phyloP scores from a whole-genome alignment of 2,888 invertebrate species.

The Argynnis bischoffii region DNA sequence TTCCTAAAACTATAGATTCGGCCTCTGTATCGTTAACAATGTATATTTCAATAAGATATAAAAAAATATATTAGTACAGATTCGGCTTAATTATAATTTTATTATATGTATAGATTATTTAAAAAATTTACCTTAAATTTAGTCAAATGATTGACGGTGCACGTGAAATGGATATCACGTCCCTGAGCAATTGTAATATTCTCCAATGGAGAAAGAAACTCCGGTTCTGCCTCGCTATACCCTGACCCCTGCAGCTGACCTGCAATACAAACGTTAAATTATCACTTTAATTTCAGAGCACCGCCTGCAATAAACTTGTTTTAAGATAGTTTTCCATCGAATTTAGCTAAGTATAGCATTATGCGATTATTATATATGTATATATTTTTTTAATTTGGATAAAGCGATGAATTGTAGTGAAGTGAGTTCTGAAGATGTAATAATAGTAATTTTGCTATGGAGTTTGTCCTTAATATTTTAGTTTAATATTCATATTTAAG shows the following conservation, averaged over 20 bases:
- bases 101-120: too few relatives aligned
- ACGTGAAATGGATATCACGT: conserved; percentile 93
- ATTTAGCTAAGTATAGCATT: conserved; percentile 34
- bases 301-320: conserved; percentile 41
- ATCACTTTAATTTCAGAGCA: conserved; percentile 46
- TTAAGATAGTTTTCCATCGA: conserved; percentile 38
- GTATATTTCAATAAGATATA: too few relatives aligned
- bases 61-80: too few relatives aligned
- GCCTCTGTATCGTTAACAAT: too few relatives aligned
- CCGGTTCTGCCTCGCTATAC: conserved; percentile 82
- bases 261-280: conserved; percentile 44
- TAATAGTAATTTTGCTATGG: too few relatives aligned
- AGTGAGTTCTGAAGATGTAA: too few relatives aligned
- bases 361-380: not conserved
- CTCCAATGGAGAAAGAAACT: conserved; percentile 91
- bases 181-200: conserved; percentile 94
- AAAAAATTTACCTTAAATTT: conserved; percentile 87
- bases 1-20: too few relatives aligned
- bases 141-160: conserved; percentile 93
- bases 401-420: too few relatives aligned
- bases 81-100: too few relatives aligned
- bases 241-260: conserved; percentile 54
- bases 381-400: not conserved
- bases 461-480: too few relatives aligned
- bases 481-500: too few relatives aligned